Conservation (phyloP, 2,888 invertebrate species). For the Cantharis rufa region DNA sequence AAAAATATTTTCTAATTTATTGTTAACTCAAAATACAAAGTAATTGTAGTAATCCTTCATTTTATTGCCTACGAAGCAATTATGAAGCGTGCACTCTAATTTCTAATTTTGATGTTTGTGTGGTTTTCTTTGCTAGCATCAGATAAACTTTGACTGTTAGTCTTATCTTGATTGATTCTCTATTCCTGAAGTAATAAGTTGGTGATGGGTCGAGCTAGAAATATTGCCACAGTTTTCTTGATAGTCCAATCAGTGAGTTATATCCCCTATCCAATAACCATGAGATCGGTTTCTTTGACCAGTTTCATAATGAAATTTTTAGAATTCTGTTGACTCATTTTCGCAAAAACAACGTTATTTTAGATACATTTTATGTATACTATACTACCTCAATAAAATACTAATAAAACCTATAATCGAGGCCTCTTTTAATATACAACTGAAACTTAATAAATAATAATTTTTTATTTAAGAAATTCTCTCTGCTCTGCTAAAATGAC, state of each 20-base stretch:
- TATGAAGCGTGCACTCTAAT: background rate
- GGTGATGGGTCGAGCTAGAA: constrained; percentile 43
- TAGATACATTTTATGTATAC: constrained; percentile 16
- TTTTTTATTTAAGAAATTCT: background rate
- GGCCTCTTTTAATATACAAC: background rate
- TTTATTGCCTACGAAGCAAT: background rate
- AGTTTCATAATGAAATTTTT: constrained; percentile 24
- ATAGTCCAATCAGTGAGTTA: constrained; percentile 49
- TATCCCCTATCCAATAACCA: constrained; percentile 42
- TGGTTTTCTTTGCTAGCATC: constrained; percentile 14
- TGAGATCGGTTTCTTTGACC: constrained; percentile 36
- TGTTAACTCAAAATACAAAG: background rate
- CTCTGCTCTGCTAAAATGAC: background rate
- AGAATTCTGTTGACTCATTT: constrained; percentile 11
- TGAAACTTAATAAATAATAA: background rate
- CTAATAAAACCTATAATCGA: constrained; percentile 11
- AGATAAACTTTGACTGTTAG: constrained; percentile 24
- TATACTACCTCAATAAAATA: constrained; percentile 19
- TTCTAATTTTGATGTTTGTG: constrained; percentile 1
- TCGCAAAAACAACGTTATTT: constrained; percentile 18
- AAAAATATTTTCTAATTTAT: background rate
- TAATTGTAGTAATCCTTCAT: background rate
- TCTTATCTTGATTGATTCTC: constrained; percentile 50
- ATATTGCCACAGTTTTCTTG: constrained; percentile 49
- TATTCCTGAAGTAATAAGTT: constrained; percentile 49